Base-by-base conservation (phyloP, 2,113 vertebrate species). In the Hemichromis elongatus region DNA sequence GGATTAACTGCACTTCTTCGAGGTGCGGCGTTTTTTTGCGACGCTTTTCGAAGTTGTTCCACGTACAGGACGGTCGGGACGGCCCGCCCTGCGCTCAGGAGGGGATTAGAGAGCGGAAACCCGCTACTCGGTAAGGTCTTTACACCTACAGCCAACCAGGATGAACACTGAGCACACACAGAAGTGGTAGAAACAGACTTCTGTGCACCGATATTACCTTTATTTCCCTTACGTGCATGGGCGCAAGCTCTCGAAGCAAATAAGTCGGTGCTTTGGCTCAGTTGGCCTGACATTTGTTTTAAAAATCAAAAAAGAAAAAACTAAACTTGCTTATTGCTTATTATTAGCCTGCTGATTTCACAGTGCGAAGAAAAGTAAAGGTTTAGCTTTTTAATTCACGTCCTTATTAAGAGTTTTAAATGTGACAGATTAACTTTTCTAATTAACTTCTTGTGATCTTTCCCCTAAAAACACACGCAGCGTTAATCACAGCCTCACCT, bases 111-210 rank as follows among this genome's bases (percentile, higher is more conserved):
- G 79, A 53, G 81, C 75, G 80, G 86, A 54, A 18, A 73, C 33
- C 73, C 53, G 86, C 77, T n/a, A 7, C 66, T 24, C 83, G 90
- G 95, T 95, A 93, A 95, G 86, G 87, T 90, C 73, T 77, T 86
- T 80, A 88, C 81, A 35, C 26, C 79, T 53, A 19, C 11, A 55
- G 40, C 9, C 77, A 77, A 11, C 12, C 18, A 42, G 13, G 59
- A 63, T 16, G 70, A 35, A 24, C 11, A 63, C 81, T 53, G 79
- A n/a, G 21, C 13, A 37, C 13, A 9, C 59, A 26, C 1, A 12
- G n/a, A 40, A 19, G 68, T 24, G 53, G 18, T 19, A 13, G 6
- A 82, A 80, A 85, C 54, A 82, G 54, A 80, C 45, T 45, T 24
- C 11, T 42, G 26, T 55, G 26, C 3, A 13, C 6, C 30, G 35